These are phyloP conservation scores for Drosophila seclusa DNA, from an alignment of 2,888 invertebrate genomes.

Conservation along the genomic window DNA sequence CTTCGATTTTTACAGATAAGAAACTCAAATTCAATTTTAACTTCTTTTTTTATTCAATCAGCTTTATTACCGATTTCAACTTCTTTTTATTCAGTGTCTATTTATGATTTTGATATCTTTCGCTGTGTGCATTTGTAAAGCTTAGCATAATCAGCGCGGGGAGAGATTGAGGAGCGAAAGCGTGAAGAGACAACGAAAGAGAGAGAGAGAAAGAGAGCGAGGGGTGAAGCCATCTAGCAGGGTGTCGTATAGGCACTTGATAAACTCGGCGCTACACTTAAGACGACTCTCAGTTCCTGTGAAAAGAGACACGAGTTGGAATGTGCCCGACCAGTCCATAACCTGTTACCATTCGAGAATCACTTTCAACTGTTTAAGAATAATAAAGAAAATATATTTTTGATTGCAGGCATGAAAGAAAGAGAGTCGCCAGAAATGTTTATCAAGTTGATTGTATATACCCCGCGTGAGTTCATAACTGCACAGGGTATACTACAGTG, in stretches of 20 bases:
- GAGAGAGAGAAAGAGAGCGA: background rate
- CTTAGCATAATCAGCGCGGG: background rate
- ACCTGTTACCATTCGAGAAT: background rate
- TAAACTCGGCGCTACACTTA: slow-evolving; percentile 12
- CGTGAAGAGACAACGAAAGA: background rate
- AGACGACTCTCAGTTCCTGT: background rate
- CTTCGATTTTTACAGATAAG: too few species aligned
- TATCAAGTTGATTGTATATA: background rate
- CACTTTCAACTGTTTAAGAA: background rate
- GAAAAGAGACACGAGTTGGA: background rate
- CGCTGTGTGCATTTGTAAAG: slow-evolving; percentile 1
- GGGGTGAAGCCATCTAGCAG: background rate
- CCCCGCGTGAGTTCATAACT: background rate
- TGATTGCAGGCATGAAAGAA: background rate
- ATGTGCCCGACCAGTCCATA: background rate
- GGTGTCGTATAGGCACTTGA: slow-evolving; percentile 15
- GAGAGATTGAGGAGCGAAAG: too few species aligned
- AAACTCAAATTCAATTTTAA: background rate
- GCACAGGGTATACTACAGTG: slow-evolving; percentile 4
- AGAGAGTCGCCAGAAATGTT: background rate
- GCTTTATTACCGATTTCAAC: background rate
- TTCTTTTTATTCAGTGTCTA: background rate
- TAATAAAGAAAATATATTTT: background rate
- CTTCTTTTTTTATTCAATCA: background rate
- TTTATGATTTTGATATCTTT: background rate